Conservation (phyloP, 2,113 vertebrate genomes). For the Sitta europaea region DNA sequence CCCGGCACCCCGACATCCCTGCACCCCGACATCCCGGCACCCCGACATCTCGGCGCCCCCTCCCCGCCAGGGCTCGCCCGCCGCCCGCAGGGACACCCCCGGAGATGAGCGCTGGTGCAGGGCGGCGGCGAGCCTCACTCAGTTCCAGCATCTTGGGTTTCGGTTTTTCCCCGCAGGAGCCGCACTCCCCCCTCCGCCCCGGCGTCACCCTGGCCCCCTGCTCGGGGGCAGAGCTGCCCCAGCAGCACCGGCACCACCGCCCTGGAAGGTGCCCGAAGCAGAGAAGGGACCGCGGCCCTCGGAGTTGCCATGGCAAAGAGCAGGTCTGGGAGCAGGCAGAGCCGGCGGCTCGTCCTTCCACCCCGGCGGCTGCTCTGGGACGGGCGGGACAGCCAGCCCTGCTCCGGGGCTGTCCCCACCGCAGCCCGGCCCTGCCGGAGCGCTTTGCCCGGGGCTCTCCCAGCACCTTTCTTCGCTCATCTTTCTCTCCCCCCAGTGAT, state of each 20-base stretch:
- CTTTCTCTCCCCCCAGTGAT: not conserved
- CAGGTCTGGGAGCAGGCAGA: rapidly evolving
- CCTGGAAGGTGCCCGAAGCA: rapidly evolving
- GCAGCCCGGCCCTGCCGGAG: not conserved
- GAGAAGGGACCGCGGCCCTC: not conserved
- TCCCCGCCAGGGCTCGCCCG: rapidly evolving
- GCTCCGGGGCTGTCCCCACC: not conserved
- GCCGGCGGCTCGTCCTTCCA: rapidly evolving
- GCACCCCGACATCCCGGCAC: no score
- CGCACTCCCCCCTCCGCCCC: not conserved
- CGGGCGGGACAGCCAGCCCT: no score
- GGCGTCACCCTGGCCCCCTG: no score
- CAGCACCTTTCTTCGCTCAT: not conserved
- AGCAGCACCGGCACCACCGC: not conserved
- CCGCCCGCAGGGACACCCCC: rapidly evolving
- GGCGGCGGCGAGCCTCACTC: rapidly evolving
- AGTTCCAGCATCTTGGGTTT: rapidly evolving
- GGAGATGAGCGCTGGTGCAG: not conserved
- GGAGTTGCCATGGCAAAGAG: not conserved
- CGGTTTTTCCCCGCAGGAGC: no score
- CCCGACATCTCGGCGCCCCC: no score
- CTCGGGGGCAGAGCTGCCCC: not conserved
- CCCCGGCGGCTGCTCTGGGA: rapidly evolving
- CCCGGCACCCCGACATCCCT: no score
- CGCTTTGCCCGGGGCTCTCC: rapidly evolving